phyloP scores from a whole-genome alignment of 2,888 invertebrate species.

The Idaea aversata region DNA sequence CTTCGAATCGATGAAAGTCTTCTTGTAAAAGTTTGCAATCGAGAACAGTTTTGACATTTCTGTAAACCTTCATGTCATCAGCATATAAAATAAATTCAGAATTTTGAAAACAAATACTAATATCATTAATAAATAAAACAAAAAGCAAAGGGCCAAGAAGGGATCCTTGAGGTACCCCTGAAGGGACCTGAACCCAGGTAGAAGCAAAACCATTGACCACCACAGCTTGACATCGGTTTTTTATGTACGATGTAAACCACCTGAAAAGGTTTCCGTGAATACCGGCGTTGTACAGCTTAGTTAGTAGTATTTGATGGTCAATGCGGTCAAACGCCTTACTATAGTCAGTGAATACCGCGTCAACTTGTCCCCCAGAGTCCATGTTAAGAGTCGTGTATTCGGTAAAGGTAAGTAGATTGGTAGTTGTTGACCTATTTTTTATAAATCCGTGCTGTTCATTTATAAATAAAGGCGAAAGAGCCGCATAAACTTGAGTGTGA shows the following conservation, averaged over 20 bases:
- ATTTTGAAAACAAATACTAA: conserved; percentile 8
- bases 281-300: neutral
- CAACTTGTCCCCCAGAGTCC: conserved; percentile 14
- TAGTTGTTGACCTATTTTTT: conserved; percentile 25
- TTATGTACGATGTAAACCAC: conserved; percentile 14
- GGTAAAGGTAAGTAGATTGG: conserved; percentile 12
- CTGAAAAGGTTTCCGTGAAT: conserved; percentile 6
- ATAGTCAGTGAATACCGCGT: conserved; percentile 22
- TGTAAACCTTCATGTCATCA: conserved; percentile 9
- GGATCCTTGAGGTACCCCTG: conserved; percentile 9
- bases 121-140: conserved; percentile 7
- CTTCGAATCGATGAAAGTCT: conserved; percentile 6
- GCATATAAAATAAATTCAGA: conserved; percentile 12
- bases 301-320: conserved; percentile 16
- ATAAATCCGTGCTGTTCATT: conserved; percentile 25
- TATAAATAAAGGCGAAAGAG: conserved; percentile 1
- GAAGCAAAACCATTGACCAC: conserved; percentile 13
- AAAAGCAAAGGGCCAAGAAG: neutral
- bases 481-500: neutral
- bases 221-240: conserved; percentile 15
- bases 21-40: neutral
- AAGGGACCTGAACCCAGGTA: neutral
- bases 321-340: conserved; percentile 22
- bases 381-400: conserved; percentile 9
- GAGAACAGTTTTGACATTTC: neutral